Conservation (phyloP, 2,888 invertebrate genomes). For the Athetis lepigone region DNA sequence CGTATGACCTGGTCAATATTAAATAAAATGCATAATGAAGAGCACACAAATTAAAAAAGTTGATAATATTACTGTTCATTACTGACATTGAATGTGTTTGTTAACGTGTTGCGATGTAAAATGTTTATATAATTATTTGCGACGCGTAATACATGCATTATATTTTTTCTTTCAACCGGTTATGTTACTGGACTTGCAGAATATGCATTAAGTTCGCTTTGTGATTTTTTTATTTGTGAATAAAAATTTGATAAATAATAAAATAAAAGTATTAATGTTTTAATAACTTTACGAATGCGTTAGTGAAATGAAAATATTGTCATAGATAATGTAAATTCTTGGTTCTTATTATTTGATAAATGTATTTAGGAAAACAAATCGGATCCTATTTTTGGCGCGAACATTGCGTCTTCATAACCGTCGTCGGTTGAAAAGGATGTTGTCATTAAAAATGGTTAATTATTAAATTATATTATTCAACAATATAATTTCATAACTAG, state of each 20-base stretch:
- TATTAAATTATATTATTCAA: constrained; percentile 7
- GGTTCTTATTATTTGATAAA: too few relatives aligned
- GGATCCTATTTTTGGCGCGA: background rate
- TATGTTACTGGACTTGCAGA: too few relatives aligned
- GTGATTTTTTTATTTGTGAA: too few relatives aligned
- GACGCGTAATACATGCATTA: constrained; percentile 26
- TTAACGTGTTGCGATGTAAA: constrained; percentile 21
- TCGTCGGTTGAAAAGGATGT: background rate
- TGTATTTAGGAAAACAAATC: too few relatives aligned
- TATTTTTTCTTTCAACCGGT: constrained; percentile 14
- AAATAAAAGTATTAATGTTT: constrained; percentile 5
- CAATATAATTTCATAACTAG: constrained; percentile 14
- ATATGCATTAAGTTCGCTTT: too few relatives aligned
- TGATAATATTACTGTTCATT: constrained; percentile 22
- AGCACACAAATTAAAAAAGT: constrained; percentile 5
- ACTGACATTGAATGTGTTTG: constrained; percentile 25
- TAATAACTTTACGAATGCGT: constrained; percentile 4
- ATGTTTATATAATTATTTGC: constrained; percentile 2
- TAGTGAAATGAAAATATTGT: too few relatives aligned
- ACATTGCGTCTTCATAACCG: background rate
- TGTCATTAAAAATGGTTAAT: constrained; percentile 2
- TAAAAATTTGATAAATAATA: too few relatives aligned
- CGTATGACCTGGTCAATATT: background rate
- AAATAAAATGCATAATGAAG: constrained; percentile 10
- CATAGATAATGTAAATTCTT: too few relatives aligned